Evolutionary conservation across 2,113 vertebrate species (phyloP).

Genomic region (Clarias magur): DNA sequence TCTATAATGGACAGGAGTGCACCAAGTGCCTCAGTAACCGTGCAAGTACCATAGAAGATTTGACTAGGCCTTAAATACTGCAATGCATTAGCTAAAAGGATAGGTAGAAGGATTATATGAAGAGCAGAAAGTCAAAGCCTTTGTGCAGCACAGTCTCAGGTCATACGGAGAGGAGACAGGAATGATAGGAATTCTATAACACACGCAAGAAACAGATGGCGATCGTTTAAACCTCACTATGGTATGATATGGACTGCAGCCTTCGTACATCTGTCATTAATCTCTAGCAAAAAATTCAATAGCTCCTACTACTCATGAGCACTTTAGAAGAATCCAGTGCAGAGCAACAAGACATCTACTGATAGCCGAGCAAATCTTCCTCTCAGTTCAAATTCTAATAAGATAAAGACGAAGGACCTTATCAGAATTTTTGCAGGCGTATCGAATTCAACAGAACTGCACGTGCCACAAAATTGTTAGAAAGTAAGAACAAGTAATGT

Average conservation of each 20-base stretch:
- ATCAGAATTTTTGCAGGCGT: background rate
- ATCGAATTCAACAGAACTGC: background rate
- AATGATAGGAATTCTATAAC: constrained; percentile 8
- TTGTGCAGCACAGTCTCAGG: constrained; percentile 67
- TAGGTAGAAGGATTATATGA: constrained; percentile 41
- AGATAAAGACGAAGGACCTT: background rate
- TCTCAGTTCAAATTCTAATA: background rate
- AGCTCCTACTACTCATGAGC: background rate
- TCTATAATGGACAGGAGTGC: constrained; percentile 63
- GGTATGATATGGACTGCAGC: constrained; percentile 9
- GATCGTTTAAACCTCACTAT: background rate
- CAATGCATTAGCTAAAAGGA: constrained; percentile 48
- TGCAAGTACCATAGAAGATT: constrained; percentile 54
- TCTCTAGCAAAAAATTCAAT: background rate
- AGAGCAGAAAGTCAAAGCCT: constrained; percentile 60
- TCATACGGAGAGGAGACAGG: constrained; percentile 39
- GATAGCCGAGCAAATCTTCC: background rate
- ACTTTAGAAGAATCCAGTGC: background rate
- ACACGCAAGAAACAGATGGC: constrained; percentile 1
- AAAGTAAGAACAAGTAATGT: background rate
- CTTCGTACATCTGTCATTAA: constrained; percentile 10
- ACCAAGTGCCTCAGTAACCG: constrained; percentile 61
- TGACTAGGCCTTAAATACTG: constrained; percentile 58
- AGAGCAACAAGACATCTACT: background rate
- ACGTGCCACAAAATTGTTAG: background rate